phyloP scores from a whole-genome alignment of 2,888 invertebrate species.

The Asteroscopus sphinx region DNA sequence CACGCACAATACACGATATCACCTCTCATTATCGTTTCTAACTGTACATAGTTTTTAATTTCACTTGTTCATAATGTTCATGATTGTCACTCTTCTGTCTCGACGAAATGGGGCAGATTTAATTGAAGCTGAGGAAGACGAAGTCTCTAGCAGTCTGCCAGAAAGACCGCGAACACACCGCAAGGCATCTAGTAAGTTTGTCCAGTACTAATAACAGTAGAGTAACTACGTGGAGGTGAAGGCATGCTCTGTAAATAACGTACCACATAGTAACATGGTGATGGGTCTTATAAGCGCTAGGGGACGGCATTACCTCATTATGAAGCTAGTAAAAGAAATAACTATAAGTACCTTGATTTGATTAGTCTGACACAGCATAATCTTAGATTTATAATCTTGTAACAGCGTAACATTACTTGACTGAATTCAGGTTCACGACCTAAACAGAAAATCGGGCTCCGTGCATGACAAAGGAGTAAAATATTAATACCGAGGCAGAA shows the following conservation, averaged over 20 bases:
- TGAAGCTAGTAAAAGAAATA: conserved; percentile 21
- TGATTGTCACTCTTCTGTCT: conserved; percentile 60
- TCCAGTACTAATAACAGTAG: conserved; percentile 51
- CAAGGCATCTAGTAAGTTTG: conserved; percentile 90
- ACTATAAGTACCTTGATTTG: conserved; percentile 11
- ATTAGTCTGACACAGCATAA: conserved; percentile 24
- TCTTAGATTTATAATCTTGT: conserved; percentile 21
- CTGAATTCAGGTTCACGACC: conserved; percentile 5
- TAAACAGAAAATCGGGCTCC: conserved; percentile 5
- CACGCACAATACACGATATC: conserved; percentile 63
- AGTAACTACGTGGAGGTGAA: conserved; percentile 48
- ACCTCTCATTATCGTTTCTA: conserved; percentile 57
- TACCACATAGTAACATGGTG: conserved; percentile 45
- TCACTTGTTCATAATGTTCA: conserved; percentile 69
- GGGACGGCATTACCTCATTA: conserved; percentile 11
- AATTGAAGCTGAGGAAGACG: conserved; percentile 90
- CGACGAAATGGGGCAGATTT: conserved; percentile 84
- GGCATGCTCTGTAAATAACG: conserved; percentile 56
- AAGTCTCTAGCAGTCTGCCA: conserved; percentile 84
- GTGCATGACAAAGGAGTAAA: conserved; percentile 34
- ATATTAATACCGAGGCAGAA: conserved; percentile 35
- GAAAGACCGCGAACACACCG: conserved; percentile 84
- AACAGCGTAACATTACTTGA: conserved; percentile 24
- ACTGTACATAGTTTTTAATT: conserved; percentile 65
- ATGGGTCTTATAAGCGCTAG: conserved; percentile 41